Evolutionary conservation across 2,113 vertebrate genomes (phyloP), one percentile per base, ranked within the genome.

Genomic region (Craseonycteris thonglongyai): DNA sequence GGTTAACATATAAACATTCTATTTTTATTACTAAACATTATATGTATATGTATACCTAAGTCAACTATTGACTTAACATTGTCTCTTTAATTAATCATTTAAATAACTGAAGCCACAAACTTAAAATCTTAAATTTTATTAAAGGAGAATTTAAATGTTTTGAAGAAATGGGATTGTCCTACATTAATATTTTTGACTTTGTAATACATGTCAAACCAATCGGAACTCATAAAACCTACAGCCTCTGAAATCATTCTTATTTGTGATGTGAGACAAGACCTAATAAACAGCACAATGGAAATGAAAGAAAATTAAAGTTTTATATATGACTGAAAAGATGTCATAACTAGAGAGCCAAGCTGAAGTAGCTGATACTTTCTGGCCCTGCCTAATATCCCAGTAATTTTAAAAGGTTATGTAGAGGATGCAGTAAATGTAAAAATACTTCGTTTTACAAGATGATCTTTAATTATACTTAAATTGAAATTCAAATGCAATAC

Each of bases 391-490:
- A 74, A 81, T 88, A 42, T 69, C 16, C 65, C 59, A 75, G 51
- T 65, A 69, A 83, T 79, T 74, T 91, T 65, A 80, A 80, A 93
- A 40, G 19, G 7, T 88, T 90, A 69, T 79, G 3, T 69, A 92
- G 59, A 80, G 13, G 72, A n/a, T 84, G 7, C 24, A 49, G 49
- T 83, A 80, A 92, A 86, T 72, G 49, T 92, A 90, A 92, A 94
- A 93, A 84, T 71, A 91, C 45, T 83, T 66, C 22, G 61, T 69
- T 49, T 79, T 78, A 78, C 49, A 89, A 88, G 45, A 33, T 59
- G 58, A 88, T 72, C 54, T 68, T 69, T 93, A 95, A 84, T 96
- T 92, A 88, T 9, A 65, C 69, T 83, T 93, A 51, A 93, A 26
- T 33, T 83, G 35, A 93, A 93, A 92, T 91, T 95, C 45, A 94